Evolutionary conservation across 2,888 invertebrate genomes (phyloP).

Genomic region (Protula sp.): DNA sequence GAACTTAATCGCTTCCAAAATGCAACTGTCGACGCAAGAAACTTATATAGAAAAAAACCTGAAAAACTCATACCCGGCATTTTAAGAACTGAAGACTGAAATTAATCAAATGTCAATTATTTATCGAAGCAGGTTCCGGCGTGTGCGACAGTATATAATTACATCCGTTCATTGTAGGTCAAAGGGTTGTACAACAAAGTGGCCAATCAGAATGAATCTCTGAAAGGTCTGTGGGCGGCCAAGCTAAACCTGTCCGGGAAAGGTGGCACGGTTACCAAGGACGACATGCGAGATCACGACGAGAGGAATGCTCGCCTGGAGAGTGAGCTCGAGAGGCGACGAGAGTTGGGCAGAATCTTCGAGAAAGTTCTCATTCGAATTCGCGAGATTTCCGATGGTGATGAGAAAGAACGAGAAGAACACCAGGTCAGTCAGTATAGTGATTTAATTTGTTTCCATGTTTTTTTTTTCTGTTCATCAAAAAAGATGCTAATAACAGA

Average conservation of each 20-base stretch:
- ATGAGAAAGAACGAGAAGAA: constrained; percentile 37
- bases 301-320: constrained; percentile 31
- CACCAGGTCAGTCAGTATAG: constrained; percentile 38
- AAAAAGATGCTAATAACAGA: too few species aligned
- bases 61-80: too few species aligned
- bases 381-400: constrained; percentile 31
- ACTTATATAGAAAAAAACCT: too few species aligned
- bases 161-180: constrained; percentile 29
- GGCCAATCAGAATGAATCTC: constrained; percentile 43
- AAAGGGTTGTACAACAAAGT: constrained; percentile 47
- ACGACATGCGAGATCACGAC: constrained; percentile 39
- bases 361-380: constrained; percentile 33
- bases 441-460: too few species aligned
- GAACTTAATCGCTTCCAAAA: too few species aligned
- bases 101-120: too few species aligned
- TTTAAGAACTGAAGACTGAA: too few species aligned
- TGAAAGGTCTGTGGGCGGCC: constrained; percentile 49
- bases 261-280: constrained; percentile 37
- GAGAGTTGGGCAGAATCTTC: constrained; percentile 39
- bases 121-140: too few species aligned
- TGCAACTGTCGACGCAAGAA: too few species aligned
- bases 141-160: too few species aligned
- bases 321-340: constrained; percentile 40
- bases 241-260: constrained; percentile 46
- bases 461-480: not conserved